Conservation (phyloP, 2,888 invertebrate genomes). For the Himalopsyche kuldschensis region DNA sequence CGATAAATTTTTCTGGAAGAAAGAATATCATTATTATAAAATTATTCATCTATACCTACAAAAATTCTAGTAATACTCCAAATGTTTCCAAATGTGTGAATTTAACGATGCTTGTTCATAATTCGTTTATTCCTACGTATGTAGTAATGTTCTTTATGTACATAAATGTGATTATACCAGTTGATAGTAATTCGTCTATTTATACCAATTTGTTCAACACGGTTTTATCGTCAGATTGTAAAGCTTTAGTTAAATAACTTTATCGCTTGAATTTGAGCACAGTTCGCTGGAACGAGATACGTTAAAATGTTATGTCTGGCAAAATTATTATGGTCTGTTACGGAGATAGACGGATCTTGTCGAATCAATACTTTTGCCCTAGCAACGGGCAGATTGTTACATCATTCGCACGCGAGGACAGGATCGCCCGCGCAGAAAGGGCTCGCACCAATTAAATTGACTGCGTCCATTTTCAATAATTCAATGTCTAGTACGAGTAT, state of each 20-base stretch:
- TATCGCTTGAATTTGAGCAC: neutral
- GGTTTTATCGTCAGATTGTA: neutral
- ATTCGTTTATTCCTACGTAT: too few species aligned
- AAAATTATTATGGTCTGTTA: neutral
- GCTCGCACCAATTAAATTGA: neutral
- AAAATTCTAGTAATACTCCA: too few species aligned
- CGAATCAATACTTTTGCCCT: neutral
- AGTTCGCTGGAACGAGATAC: neutral
- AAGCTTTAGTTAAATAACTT: neutral
- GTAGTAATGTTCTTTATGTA: too few species aligned
- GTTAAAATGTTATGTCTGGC: neutral
- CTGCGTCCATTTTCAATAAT: too few species aligned
- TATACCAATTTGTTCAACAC: neutral
- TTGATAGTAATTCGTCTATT: neutral
- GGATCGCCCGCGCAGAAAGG: neutral
- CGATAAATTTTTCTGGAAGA: too few species aligned
- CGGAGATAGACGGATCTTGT: neutral
- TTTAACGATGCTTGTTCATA: too few species aligned
- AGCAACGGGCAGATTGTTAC: neutral
- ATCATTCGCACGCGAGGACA: neutral
- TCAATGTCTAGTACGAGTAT: too few species aligned
- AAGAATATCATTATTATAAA: too few species aligned
- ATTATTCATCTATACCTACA: too few species aligned
- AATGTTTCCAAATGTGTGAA: too few species aligned
- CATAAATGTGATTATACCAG: neutral